A percentile compares a stretch with the other conserved stretches of the same genome.
phyloP scores from a whole-genome alignment of 2,888 invertebrate genomes.

The Oligia latruncula region DNA sequence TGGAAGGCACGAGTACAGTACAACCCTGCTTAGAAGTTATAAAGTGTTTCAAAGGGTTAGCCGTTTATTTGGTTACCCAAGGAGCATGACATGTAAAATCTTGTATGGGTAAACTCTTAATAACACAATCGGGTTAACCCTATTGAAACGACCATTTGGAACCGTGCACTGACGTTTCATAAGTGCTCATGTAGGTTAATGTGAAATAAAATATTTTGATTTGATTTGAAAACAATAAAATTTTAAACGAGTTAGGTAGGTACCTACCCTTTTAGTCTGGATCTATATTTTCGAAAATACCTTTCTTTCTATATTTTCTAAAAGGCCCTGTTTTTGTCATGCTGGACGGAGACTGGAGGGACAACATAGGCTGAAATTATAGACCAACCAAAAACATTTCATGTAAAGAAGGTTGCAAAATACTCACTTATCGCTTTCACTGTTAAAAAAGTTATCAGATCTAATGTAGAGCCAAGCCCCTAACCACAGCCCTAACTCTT shows the following conservation, averaged over 20 bases:
- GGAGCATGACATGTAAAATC: background rate
- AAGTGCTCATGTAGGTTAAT: too few relatives aligned
- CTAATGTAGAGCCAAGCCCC: background rate
- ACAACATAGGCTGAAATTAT: background rate
- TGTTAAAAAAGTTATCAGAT: background rate
- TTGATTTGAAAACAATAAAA: background rate
- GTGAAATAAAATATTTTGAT: too few relatives aligned
- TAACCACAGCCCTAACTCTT: background rate
- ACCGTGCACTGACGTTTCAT: too few relatives aligned
- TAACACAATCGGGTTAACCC: background rate
- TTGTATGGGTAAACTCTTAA: background rate
- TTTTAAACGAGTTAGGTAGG: background rate
- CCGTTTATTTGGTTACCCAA: background rate
- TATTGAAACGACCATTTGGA: background rate
- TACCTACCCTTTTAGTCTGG: background rate
- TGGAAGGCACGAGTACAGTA: background rate
- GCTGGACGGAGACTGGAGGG: too few relatives aligned
- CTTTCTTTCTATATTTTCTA: background rate
- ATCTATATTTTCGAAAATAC: background rate
- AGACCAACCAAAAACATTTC: background rate
- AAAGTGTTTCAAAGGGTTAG: background rate
- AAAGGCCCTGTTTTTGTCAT: background rate
- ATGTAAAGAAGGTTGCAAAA: background rate
- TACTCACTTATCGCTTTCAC: background rate
- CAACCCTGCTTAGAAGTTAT: background rate